These are phyloP conservation scores for Stenopsyche tienmushanensis DNA, from an alignment of 1,140 invertebrate genomes.

Conservation along the genomic window DNA sequence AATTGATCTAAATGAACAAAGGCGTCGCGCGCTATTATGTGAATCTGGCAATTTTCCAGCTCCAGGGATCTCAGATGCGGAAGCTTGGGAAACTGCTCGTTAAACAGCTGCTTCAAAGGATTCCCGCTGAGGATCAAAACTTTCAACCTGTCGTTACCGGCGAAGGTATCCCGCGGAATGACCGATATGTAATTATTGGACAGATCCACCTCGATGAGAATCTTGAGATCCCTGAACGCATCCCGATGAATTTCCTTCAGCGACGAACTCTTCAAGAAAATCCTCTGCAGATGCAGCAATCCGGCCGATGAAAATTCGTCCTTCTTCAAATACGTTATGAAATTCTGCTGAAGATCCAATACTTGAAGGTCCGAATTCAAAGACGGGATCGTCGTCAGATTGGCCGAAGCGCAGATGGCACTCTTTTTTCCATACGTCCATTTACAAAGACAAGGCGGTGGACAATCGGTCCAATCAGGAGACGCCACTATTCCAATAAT, in stretches of 20 bases:
- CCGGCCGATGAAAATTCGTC: constrained; percentile 72
- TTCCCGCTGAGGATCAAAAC: constrained; percentile 71
- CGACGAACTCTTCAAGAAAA: constrained; percentile 67
- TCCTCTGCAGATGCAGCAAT: constrained; percentile 73
- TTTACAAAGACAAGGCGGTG: constrained; percentile 72
- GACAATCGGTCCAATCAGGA: constrained; percentile 72
- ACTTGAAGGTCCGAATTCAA: constrained; percentile 77
- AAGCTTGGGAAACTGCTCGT: constrained; percentile 70
- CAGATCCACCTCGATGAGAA: constrained; percentile 78
- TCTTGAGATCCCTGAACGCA: constrained; percentile 75
- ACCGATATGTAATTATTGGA: constrained; percentile 70
- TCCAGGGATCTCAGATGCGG: constrained; percentile 71
- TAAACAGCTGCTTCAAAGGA: constrained; percentile 63
- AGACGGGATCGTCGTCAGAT: constrained; percentile 66
- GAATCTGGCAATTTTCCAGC: constrained; percentile 67
- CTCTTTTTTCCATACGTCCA: constrained; percentile 82
- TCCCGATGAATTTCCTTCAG: constrained; percentile 69
- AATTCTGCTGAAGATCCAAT: constrained; percentile 72
- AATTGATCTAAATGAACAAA: constrained; percentile 67
- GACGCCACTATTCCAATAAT: constrained; percentile 28
- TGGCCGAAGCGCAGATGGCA: constrained; percentile 70
- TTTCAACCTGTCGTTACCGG: constrained; percentile 70
- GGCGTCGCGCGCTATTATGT: constrained; percentile 62
- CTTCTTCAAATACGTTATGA: constrained; percentile 65
- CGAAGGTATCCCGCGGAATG: constrained; percentile 71